phyloP scores from a whole-genome alignment of 2,113 vertebrate genomes.

The Symphodus melops region DNA sequence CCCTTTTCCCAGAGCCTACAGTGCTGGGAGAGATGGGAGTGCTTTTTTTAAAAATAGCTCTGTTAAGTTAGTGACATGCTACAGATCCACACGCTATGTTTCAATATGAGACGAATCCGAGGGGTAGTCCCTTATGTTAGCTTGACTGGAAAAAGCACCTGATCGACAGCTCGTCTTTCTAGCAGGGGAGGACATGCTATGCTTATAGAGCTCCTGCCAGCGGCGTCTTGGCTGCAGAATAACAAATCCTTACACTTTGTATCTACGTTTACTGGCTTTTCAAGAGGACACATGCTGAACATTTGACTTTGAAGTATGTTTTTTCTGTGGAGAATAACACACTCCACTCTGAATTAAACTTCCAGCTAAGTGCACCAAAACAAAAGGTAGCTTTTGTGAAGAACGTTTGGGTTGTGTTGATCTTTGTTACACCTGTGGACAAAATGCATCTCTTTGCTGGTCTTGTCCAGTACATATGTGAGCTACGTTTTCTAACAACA shows the following conservation, averaged over 20 bases:
- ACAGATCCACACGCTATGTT: constrained; percentile 65
- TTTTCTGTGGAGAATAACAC: neutral
- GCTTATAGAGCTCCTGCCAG: constrained; percentile 27
- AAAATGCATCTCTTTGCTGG: too few relatives aligned
- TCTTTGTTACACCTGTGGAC: too few relatives aligned
- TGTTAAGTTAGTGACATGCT: constrained; percentile 65
- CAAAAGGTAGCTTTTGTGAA: too few relatives aligned
- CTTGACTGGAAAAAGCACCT: constrained; percentile 38
- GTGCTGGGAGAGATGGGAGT: constrained; percentile 61
- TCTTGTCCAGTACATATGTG: too few relatives aligned
- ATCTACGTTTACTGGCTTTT: constrained; percentile 19
- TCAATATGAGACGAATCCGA: constrained; percentile 56
- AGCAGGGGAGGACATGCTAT: constrained; percentile 22
- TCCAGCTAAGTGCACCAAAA: neutral
- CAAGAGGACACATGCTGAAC: neutral
- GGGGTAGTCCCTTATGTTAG: constrained; percentile 57
- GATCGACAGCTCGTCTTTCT: constrained; percentile 49
- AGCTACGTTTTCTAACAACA: too few relatives aligned
- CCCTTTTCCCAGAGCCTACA: constrained; percentile 71
- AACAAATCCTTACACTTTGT: constrained; percentile 13
- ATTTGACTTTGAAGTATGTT: neutral
- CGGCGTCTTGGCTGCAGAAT: constrained; percentile 40
- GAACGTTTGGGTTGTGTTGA: too few relatives aligned
- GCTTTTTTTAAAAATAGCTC: constrained; percentile 75
- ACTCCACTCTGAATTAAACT: neutral